Evolutionary conservation across 1,140 invertebrate species (phyloP).

Genomic region (Amphibalanus amphitrite): DNA sequence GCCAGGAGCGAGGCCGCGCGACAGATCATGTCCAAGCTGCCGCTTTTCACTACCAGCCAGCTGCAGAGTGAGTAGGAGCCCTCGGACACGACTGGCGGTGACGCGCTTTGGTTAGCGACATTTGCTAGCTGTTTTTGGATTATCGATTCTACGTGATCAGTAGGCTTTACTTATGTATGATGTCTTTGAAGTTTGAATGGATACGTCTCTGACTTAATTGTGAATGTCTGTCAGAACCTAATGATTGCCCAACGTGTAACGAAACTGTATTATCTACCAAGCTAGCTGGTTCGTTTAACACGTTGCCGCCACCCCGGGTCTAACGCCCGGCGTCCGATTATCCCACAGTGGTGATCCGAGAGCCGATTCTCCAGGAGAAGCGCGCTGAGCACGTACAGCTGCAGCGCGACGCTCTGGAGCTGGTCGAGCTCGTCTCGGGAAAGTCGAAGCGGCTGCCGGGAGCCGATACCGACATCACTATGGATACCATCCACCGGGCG

Average conservation of each 20-base stretch:
- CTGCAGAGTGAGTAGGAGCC: constrained; percentile 49
- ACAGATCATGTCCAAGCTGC: constrained; percentile 90
- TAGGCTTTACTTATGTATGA: constrained; percentile 3
- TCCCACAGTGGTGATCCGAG: constrained; percentile 76
- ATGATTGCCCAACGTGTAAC: no score
- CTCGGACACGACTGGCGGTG: no score
- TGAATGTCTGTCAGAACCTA: no score
- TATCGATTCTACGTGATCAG: constrained; percentile 1
- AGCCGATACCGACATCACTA: constrained; percentile 49
- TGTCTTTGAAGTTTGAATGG: neutral
- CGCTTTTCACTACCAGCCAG: constrained; percentile 81
- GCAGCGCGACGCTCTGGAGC: constrained; percentile 80
- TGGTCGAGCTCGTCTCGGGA: constrained; percentile 79
- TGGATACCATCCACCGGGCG: constrained; percentile 61
- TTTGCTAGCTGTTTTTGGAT: neutral
- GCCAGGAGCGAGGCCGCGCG: constrained; percentile 70
- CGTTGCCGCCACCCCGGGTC: no score
- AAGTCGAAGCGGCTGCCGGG: constrained; percentile 65
- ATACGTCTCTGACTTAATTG: no score
- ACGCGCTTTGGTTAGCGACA: no score
- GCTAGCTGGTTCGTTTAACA: no score
- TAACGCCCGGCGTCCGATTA: no score
- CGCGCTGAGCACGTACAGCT: constrained; percentile 86
- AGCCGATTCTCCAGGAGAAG: constrained; percentile 90
- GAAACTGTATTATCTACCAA: no score